Evolutionary conservation across 2,797 vertebrate genomes (phyloP).

Genomic region (Myoxocephalus aenaeus): DNA sequence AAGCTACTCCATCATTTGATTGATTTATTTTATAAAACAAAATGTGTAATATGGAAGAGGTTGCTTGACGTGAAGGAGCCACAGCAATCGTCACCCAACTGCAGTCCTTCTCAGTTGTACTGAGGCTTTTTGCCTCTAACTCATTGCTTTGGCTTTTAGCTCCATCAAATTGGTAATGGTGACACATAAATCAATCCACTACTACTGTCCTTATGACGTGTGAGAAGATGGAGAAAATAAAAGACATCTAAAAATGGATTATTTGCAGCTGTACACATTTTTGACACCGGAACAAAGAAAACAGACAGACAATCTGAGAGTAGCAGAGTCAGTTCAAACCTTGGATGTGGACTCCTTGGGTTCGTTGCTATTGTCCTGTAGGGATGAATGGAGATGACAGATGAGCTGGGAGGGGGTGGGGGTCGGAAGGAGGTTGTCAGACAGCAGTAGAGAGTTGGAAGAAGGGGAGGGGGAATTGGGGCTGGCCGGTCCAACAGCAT

Average conservation of each 20-base stretch:
- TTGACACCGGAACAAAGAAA: slow-evolving; percentile 11
- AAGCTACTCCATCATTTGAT: neutral
- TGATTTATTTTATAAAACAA: neutral
- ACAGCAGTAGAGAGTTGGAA: slow-evolving; percentile 90
- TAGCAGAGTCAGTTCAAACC: slow-evolving; percentile 87
- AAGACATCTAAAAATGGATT: neutral
- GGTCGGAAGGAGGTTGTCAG: slow-evolving; percentile 92
- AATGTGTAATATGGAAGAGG: neutral
- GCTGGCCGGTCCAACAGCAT: slow-evolving; percentile 81
- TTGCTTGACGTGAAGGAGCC: neutral
- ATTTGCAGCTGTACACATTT: slow-evolving; percentile 1
- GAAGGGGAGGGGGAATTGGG: slow-evolving; percentile 83
- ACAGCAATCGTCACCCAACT: neutral
- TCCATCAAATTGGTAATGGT: neutral
- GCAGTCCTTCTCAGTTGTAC: neutral
- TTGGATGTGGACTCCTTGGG: slow-evolving; percentile 98
- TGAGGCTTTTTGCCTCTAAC: neutral
- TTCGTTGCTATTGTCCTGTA: slow-evolving; percentile 99
- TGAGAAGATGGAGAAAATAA: slow-evolving; percentile 4
- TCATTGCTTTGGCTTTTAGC: neutral
- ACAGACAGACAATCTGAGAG: slow-evolving; percentile 16
- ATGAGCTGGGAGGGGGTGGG: slow-evolving; percentile 95
- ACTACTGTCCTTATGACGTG: neutral
- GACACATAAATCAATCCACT: slow-evolving; percentile 3
- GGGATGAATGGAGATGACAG: slow-evolving; percentile 99